phyloP scores from a whole-genome alignment of 2,113 vertebrate species.

The Acanthochromis polyacanthus region DNA sequence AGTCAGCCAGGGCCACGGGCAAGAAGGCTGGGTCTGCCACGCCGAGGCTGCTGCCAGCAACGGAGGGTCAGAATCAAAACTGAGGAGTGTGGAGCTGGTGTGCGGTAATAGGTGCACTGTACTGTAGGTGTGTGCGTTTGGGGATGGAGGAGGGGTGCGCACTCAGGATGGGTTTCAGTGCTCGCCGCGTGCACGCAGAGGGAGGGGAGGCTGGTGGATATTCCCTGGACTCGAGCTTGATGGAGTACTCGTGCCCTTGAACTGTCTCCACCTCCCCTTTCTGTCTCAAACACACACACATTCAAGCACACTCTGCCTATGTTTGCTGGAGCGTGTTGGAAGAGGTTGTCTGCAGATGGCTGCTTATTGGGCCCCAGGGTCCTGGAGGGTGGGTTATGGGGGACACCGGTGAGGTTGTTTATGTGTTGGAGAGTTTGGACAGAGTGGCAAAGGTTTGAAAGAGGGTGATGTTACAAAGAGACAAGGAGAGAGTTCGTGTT shows the following conservation, averaged over 20 bases:
- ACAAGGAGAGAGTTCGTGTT: slow-evolving; percentile 11
- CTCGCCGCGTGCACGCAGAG: slow-evolving; percentile 27
- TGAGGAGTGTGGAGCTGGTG: slow-evolving; percentile 14
- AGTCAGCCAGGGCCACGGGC: slow-evolving; percentile 50
- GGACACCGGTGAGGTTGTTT: slow-evolving; percentile 68
- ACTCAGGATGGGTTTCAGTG: too few species aligned
- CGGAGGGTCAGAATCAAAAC: slow-evolving; percentile 49
- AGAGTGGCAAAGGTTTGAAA: slow-evolving; percentile 39
- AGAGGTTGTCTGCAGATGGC: slow-evolving; percentile 85
- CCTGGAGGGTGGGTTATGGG: slow-evolving; percentile 55
- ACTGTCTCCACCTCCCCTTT: slow-evolving; percentile 67
- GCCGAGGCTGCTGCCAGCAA: slow-evolving; percentile 41
- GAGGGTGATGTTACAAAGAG: slow-evolving; percentile 28
- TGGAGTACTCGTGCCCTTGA: slow-evolving; percentile 81
- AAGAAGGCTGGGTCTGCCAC: slow-evolving; percentile 44
- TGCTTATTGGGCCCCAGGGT: slow-evolving; percentile 87
- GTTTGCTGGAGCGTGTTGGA: slow-evolving; percentile 78
- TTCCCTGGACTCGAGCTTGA: slow-evolving; percentile 79
- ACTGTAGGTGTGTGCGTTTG: slow-evolving; percentile 20
- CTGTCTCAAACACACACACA: slow-evolving; percentile 51
- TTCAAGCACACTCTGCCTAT: slow-evolving; percentile 55
- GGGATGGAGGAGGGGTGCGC: too few species aligned
- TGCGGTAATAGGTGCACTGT: slow-evolving; percentile 15
- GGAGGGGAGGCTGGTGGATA: slow-evolving; percentile 50
- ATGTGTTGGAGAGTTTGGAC: slow-evolving; percentile 49